phyloP scores from a whole-genome alignment of 1,140 invertebrate genomes.

The Parasteatoda tepidariorum region DNA sequence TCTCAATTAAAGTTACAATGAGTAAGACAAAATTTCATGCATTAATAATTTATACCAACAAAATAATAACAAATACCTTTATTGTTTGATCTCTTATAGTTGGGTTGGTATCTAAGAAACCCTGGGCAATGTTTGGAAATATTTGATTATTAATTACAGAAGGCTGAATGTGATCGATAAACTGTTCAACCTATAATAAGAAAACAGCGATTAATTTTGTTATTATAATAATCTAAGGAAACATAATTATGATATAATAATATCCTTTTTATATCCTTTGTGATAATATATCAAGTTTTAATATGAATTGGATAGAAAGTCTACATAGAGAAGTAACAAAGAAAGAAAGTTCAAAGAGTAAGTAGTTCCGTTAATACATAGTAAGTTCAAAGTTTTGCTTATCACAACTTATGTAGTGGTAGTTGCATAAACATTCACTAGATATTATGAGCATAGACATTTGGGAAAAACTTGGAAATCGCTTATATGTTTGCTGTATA shows the following conservation, averaged over 20 bases:
- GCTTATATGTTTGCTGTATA: too few species aligned
- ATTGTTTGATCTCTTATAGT: constrained; percentile 97
- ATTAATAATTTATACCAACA: not conserved
- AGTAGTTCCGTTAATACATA: too few species aligned
- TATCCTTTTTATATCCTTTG: not conserved
- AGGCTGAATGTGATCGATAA: constrained; percentile 72
- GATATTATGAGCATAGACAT: too few species aligned
- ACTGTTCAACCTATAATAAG: constrained; percentile 69
- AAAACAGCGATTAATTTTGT: not conserved
- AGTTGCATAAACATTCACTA: too few species aligned
- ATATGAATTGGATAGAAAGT: too few species aligned
- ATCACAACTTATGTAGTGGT: too few species aligned
- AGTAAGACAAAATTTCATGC: not conserved
- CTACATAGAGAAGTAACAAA: too few species aligned
- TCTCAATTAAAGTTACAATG: too few species aligned
- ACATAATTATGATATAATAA: constrained; percentile 63
- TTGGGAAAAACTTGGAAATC: too few species aligned
- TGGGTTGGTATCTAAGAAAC: constrained; percentile 96
- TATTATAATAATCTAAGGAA: constrained; percentile 70
- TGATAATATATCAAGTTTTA: constrained; percentile 72
- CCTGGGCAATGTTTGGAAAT: constrained; percentile 89
- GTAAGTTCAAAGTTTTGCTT: too few species aligned
- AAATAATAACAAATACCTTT: constrained; percentile 76
- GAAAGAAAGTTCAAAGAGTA: too few species aligned
- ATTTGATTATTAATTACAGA: constrained; percentile 85